These are phyloP conservation scores for Sebastes elongatus DNA, from an alignment of 2,797 vertebrate genomes.

Conservation along the genomic window DNA sequence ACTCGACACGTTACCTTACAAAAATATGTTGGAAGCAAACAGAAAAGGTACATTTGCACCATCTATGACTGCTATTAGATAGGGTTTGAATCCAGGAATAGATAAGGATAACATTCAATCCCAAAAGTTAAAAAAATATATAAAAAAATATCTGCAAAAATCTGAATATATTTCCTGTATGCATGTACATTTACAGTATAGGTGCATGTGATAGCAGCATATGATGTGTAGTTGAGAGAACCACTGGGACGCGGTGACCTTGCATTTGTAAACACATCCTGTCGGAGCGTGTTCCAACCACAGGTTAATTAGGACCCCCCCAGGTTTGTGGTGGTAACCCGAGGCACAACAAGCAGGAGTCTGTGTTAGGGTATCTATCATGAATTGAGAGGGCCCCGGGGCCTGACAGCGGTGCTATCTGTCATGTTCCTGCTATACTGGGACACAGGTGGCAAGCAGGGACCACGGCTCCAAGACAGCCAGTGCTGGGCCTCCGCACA, in stretches of 20 bases:
- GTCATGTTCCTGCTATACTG: slow-evolving; percentile 46
- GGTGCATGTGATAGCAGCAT: background rate
- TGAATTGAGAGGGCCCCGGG: slow-evolving; percentile 31
- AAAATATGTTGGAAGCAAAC: background rate
- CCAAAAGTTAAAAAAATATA: too few relatives aligned
- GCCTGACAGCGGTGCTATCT: slow-evolving; percentile 39
- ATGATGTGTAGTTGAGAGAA: background rate
- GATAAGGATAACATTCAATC: background rate
- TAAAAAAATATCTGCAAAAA: background rate
- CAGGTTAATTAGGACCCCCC: slow-evolving; percentile 62
- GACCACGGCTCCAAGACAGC: slow-evolving; percentile 19
- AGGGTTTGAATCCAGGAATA: background rate
- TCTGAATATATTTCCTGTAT: too few relatives aligned
- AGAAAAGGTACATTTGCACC: background rate
- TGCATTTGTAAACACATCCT: slow-evolving; percentile 29
- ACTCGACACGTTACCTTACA: background rate
- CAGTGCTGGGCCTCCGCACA: background rate
- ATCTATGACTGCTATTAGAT: background rate
- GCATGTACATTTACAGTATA: background rate
- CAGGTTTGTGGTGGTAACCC: slow-evolving; percentile 40
- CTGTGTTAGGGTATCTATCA: slow-evolving; percentile 66
- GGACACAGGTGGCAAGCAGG: slow-evolving; percentile 55
- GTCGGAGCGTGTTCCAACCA: slow-evolving; percentile 10
- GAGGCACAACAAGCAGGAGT: slow-evolving; percentile 32
- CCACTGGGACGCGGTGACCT: background rate